A percentile compares a stretch with the other conserved stretches of the same genome.
Conservation (phyloP, 1,140 invertebrate species). For the Vanessa atalanta region DNA sequence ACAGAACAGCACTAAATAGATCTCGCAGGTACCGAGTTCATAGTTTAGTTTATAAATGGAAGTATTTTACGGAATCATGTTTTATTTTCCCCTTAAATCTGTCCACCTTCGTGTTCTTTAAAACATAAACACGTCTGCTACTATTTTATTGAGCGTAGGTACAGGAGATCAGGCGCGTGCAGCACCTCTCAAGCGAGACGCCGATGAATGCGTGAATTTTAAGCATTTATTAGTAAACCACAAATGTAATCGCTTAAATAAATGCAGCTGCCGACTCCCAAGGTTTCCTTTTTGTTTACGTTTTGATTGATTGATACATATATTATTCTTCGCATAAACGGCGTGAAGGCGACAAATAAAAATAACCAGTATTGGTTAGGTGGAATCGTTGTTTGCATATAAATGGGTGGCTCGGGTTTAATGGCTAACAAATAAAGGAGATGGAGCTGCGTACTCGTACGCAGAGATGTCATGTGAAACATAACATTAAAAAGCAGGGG, state of each 20-base stretch:
- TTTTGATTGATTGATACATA: slow-evolving; percentile 69
- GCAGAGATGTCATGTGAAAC: slow-evolving; percentile 31
- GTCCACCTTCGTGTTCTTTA: slow-evolving; percentile 23
- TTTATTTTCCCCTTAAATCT: slow-evolving; percentile 15
- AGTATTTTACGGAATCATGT: neutral
- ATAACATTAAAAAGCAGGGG: slow-evolving; percentile 29
- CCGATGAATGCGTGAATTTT: slow-evolving; percentile 55
- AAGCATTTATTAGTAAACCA: slow-evolving; percentile 60
- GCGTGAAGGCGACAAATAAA: slow-evolving; percentile 52
- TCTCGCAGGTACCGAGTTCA: neutral
- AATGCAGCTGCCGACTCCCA: slow-evolving; percentile 58
- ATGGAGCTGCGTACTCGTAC: slow-evolving; percentile 1
- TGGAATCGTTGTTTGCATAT: slow-evolving; percentile 31
- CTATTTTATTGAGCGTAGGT: slow-evolving; percentile 28
- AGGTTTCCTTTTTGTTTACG: slow-evolving; percentile 61
- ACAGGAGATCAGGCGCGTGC: slow-evolving; percentile 18
- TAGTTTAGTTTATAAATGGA: neutral
- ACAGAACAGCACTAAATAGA: too few species aligned
- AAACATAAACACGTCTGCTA: slow-evolving; percentile 18
- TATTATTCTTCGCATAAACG: slow-evolving; percentile 53
- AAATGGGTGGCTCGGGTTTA: slow-evolving; percentile 16
- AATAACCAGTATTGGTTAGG: slow-evolving; percentile 33
- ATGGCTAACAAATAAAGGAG: slow-evolving; percentile 3
- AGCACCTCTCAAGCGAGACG: slow-evolving; percentile 31
- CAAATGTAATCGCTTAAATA: slow-evolving; percentile 56